Evolutionary conservation across 2,888 invertebrate species (phyloP).

Genomic region (Dynastes hyllus): DNA sequence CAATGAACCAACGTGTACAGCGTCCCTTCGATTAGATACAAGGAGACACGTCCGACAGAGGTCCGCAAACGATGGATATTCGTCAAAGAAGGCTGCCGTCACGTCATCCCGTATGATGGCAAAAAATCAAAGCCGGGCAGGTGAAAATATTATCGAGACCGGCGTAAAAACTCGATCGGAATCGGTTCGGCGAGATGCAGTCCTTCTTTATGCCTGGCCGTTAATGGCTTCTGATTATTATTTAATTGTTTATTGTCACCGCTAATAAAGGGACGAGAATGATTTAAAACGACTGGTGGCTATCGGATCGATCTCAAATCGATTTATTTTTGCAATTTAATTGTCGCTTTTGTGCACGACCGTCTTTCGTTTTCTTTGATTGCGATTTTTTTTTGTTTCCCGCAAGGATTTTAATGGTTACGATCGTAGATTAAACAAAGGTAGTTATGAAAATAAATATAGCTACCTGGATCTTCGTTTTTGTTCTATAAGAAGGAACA

Average conservation of each 20-base stretch:
- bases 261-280: constrained; percentile 50
- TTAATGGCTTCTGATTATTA: constrained; percentile 56
- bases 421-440: background rate
- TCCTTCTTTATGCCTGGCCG: constrained; percentile 50
- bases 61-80: background rate
- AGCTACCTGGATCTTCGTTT: background rate
- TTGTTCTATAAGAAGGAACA: no score
- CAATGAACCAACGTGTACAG: background rate
- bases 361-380: background rate
- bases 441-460: constrained; percentile 3
- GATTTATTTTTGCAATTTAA: constrained; percentile 40
- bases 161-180: constrained; percentile 49
- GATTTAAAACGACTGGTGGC: constrained; percentile 48
- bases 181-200: background rate
- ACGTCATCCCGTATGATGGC: constrained; percentile 20
- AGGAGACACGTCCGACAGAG: constrained; percentile 52
- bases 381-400: background rate
- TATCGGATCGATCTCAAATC: constrained; percentile 37
- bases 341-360: constrained; percentile 35
- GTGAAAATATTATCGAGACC: constrained; percentile 31
- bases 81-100: background rate
- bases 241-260: constrained; percentile 56
- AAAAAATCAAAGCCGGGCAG: constrained; percentile 4
- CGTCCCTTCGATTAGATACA: background rate
- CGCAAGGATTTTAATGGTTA: background rate